These are phyloP conservation scores for Nymphalis urticae DNA, from an alignment of 2,888 invertebrate genomes.

Conservation along the genomic window DNA sequence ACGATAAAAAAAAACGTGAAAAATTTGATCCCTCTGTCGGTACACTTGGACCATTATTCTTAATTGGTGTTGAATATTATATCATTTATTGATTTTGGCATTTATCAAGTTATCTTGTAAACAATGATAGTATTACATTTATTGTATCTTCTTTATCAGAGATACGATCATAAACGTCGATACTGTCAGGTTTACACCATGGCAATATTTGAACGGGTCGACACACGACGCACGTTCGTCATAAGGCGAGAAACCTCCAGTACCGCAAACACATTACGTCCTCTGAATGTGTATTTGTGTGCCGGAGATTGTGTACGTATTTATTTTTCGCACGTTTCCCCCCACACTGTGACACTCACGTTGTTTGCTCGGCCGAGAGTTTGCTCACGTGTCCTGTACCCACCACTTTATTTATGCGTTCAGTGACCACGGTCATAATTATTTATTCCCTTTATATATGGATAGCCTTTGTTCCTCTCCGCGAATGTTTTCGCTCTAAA, in stretches of 20 bases:
- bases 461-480: constrained; percentile 56
- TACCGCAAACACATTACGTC: constrained; percentile 75
- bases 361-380: constrained; percentile 68
- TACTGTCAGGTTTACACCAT: constrained; percentile 24
- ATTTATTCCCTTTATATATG: constrained; percentile 73
- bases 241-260: constrained; percentile 50
- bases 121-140: neutral
- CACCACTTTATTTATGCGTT: constrained; percentile 69
- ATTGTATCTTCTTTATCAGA: constrained; percentile 8
- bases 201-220: constrained; percentile 35
- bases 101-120: neutral
- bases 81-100: neutral
- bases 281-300: constrained; percentile 68
- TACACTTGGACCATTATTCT: too few species aligned
- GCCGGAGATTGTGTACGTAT: constrained; percentile 72
- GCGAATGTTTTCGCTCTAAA: constrained; percentile 55
- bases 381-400: constrained; percentile 55
- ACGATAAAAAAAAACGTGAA: neutral
- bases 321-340: constrained; percentile 63
- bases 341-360: constrained; percentile 42
- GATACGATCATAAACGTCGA: constrained; percentile 19
- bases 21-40: too few species aligned
- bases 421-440: constrained; percentile 72
- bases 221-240: constrained; percentile 52
- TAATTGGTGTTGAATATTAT: neutral